These are phyloP conservation scores for Idaea dimidiata DNA, from an alignment of 2,888 invertebrate genomes.

Conservation along the genomic window DNA sequence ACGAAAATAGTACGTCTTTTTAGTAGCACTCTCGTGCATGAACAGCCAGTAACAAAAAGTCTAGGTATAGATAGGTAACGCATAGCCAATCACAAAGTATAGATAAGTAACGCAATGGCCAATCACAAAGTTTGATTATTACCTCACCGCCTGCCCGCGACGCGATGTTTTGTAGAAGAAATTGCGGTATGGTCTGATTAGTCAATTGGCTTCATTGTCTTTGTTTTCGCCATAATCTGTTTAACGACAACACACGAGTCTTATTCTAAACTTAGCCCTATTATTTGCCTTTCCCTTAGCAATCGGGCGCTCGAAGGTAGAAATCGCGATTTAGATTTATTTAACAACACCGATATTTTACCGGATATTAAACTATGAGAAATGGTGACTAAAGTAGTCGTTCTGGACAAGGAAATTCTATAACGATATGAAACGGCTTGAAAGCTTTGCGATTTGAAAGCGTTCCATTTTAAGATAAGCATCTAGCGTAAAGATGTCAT, in stretches of 20 bases:
- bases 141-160: no score
- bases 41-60: no score
- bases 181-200: no score
- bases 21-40: no score
- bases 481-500: background rate
- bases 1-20: no score
- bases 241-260: slow-evolving; percentile 25
- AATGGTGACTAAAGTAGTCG: background rate
- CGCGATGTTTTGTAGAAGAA: no score
- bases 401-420: background rate
- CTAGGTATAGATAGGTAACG: no score
- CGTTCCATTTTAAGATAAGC: background rate
- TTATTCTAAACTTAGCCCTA: slow-evolving; percentile 36
- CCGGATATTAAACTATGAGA: background rate
- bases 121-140: no score
- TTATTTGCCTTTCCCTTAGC: slow-evolving; percentile 43
- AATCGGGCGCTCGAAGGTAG: slow-evolving; percentile 38
- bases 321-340: slow-evolving; percentile 35
- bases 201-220: no score
- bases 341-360: background rate
- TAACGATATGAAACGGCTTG: background rate
- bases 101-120: no score
- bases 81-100: no score
- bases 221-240: slow-evolving; percentile 35
- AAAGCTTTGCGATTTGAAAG: background rate